Base-by-base conservation (phyloP, 2,888 invertebrate genomes). In the Clitarchus hookeri region DNA sequence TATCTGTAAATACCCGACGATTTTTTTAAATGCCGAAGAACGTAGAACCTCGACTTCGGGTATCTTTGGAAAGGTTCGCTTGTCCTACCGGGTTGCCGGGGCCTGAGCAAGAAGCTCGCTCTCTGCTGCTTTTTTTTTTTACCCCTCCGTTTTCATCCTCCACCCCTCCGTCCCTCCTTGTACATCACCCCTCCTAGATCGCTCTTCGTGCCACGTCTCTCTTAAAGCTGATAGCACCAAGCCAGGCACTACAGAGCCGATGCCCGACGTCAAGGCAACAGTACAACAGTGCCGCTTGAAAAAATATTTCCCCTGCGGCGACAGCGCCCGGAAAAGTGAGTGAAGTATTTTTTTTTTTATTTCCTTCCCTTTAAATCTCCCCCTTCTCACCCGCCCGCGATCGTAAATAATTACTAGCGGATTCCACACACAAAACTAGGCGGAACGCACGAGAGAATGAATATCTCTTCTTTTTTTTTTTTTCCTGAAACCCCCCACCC, bases 271-370 rank as follows among this genome's bases (percentile, higher is more conserved):
- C 65, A 23, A 65, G 23, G 23, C 19, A 9, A 19, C 13, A 1
- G 65, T 65, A 16, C 65, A 23, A 23, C 0, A 6, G 65, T 65
- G 65, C 65, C 8, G 65, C 65, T 65, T 65, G 65, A 65, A 65
- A n/a, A 53, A 65, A n/a, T n/a, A n/a, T 65, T n/a, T 19, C 65
- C 65, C 65, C n/a, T n/a, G 65, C 65, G 65, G 65, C 65, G 65
- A 65, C 65, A 65, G 23, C 65, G 65, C 65, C 16, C 65, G 23
- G 65, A 65, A 65, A 65, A 65, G 23, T 65, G 65, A 65, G 65
- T 65, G 65, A 65, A 65, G 65, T 65, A 65, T 65, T 65, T 65
- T 65, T 65, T 65, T 65, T 65, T 65, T 65, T 65, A 65, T 65
- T 65, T 65, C 65, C 65, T 65, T 65, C 65, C 65, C 65, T 65